Base-by-base conservation (phyloP, 1,140 invertebrate genomes). In the Oryctes rhinoceros region DNA sequence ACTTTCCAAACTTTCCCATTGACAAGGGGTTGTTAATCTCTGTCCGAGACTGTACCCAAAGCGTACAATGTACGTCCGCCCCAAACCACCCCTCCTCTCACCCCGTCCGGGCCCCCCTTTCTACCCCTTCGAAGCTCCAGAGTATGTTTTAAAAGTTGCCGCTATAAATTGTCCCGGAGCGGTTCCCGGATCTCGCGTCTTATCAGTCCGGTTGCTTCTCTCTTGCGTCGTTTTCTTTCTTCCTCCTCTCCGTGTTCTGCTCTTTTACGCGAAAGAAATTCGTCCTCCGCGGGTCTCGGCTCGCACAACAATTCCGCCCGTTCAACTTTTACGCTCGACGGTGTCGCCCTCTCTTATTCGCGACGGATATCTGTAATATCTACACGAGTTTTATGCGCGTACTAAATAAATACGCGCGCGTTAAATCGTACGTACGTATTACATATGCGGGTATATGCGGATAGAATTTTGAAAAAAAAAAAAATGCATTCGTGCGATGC, bases 111-210 rank as follows among this genome's bases (percentile, higher is more conserved):
- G 15, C 0, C 24, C 35, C 1, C 65, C 65, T 15, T 15, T 18
- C 65, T 71, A 71, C 20, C 65, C 65, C 65, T 37, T 71, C 65
- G 65, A 59, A 84, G 83, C 86, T 83, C 85, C 80, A 82, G 85
- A 86, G 85, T 86, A 86, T 87, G 86, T 87, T 87, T 87, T 87
- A 87, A 87, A 87, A 87, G 86, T 87, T 87, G 85, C 86, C 83
- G 85, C 86, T 82, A 87, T 87, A 87, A 87, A 87, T 87, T 87
- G 86, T 86, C 86, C 86, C 85, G 83, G 79, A 87, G 86, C 86
- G 86, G 86, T 87, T 86, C 85, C 85, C 83, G 85, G 85, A 86
- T 86, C 85, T 87, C 82, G 80, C 80, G 53, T 84, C 84, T 87
- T 87, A 86, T 86, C 85, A 84, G 84, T 83, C 81, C 84, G 81